A percentile compares a stretch with the other conserved stretches of the same genome.
Conservation (phyloP, 2,113 vertebrate genomes). For the Irena cyanogastra region DNA sequence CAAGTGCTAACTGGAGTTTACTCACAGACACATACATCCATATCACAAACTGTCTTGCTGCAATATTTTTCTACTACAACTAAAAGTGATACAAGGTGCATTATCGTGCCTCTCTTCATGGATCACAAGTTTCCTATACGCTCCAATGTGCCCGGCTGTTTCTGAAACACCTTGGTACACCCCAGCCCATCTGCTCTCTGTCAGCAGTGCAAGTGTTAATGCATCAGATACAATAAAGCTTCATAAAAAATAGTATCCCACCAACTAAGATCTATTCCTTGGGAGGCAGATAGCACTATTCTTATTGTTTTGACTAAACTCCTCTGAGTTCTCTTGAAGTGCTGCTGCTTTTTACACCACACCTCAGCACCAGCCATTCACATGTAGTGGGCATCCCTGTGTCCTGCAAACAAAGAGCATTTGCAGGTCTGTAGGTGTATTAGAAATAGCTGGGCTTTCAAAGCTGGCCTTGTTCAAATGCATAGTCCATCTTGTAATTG, state of each 20-base stretch:
- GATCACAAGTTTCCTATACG: neutral
- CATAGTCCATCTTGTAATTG: conserved; percentile 43
- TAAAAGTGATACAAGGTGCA: neutral
- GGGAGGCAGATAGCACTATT: neutral
- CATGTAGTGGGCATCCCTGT: neutral
- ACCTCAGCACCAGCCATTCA: neutral
- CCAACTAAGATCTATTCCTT: neutral
- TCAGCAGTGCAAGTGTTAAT: neutral
- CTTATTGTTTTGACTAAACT: neutral
- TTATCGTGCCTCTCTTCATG: neutral
- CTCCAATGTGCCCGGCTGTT: neutral
- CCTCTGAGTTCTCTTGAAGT: neutral
- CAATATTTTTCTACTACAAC: neutral
- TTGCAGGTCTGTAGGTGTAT: neutral
- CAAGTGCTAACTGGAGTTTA: conserved; percentile 34
- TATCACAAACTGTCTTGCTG: neutral
- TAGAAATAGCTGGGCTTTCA: conserved; percentile 14
- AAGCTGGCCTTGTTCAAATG: neutral
- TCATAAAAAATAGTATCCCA: neutral
- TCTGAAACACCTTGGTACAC: neutral
- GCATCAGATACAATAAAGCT: neutral
- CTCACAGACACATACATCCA: neutral
- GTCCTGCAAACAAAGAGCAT: neutral
- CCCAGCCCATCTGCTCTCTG: neutral
- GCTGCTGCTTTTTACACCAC: neutral